These are phyloP conservation scores for Idaea biselata DNA, from an alignment of 2,888 invertebrate species.

Conservation along the genomic window DNA sequence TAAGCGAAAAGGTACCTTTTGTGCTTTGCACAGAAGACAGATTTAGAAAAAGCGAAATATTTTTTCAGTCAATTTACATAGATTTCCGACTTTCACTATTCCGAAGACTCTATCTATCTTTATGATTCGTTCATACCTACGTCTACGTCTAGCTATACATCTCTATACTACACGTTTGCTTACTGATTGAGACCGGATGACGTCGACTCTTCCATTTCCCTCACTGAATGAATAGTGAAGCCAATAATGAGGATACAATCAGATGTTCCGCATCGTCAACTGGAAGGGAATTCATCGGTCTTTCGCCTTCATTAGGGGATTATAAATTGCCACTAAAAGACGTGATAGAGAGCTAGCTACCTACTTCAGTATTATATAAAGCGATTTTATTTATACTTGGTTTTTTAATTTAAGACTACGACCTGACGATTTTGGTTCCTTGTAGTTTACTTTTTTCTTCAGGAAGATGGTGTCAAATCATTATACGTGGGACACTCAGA, in stretches of 20 bases:
- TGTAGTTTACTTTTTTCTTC: no score
- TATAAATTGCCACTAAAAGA: background rate
- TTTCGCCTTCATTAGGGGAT: background rate
- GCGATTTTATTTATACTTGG: background rate
- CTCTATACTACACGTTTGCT: background rate
- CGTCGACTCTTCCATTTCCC: background rate
- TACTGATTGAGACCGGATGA: background rate
- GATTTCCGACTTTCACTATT: background rate
- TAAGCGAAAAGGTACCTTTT: no score
- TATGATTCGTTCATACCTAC: background rate
- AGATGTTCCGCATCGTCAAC: background rate
- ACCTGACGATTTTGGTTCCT: no score
- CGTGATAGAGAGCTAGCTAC: background rate
- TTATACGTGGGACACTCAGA: no score
- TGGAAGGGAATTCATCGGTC: background rate
- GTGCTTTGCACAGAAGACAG: no score
- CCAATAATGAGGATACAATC: background rate
- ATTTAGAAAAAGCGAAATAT: no score
- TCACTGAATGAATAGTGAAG: background rate
- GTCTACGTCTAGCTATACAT: background rate
- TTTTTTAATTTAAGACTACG: no score
- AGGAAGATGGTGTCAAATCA: no score
- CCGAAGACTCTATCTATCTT: background rate
- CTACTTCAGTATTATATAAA: background rate
- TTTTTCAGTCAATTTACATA: background rate